Evolutionary conservation across 2,797 vertebrate species (phyloP), one percentile per base, ranked within the genome.

Genomic region (Chelonia mydas): DNA sequence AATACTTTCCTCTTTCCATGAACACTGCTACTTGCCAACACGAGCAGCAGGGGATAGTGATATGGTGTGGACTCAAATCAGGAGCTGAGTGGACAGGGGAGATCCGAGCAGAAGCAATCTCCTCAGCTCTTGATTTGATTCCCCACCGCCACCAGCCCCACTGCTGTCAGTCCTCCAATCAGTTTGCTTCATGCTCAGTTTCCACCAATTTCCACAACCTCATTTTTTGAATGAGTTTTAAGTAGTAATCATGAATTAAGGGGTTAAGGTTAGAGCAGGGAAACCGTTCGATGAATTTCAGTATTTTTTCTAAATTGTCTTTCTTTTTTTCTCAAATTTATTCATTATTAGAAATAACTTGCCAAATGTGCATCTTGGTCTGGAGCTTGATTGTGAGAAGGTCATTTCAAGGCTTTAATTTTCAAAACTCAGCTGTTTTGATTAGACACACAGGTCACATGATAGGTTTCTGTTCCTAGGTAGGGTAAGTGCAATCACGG

Each of bases 331-430:
- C 49, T 21, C 49, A 89, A 81, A 80, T 87, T 11, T 90, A 61
- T 93, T 90, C 12, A 25, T 57, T 49, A 90, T 91, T 79, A 83
- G 81, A 94, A 96, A 85, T 93, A 96, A 91, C n/a, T 90, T 2
- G 0, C 25, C 57, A 90, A 55, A 72, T 68, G 85, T 94, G 11
- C 31, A 2, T 89, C 49, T 93, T 85, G 54, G 33, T 93, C 72
- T 93, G 86, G 76, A 1, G 0, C 88, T 94, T 88, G 86, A 78
- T 47, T 87, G 50, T 82, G 21, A 94, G 84, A 41, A 94, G 25
- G 90, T 96, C 89, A 68, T 94, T 94, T 76, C 51, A 61, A 77
- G 45, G 76, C 61, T 96, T 88, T 94, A 84, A 41, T 72, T 72
- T 28, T 16, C 45, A 28, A 49, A 77, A 77, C 93, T 86, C 91